Evolutionary conservation across 2,797 vertebrate species (phyloP).

Genomic region (Amblyopsis hoosieri): DNA sequence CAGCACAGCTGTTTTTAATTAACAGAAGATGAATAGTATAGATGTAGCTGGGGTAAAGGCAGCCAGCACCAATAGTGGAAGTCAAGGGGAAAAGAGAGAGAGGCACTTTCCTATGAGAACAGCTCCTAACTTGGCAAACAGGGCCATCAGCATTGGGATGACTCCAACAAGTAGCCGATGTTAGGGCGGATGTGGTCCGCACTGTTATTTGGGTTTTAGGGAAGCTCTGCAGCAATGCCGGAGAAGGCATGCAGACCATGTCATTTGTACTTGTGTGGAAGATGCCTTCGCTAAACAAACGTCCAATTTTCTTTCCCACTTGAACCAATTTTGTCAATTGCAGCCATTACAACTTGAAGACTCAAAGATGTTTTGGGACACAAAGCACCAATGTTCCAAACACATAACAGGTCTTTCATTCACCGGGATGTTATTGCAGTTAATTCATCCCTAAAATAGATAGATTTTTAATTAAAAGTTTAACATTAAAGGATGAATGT

Average conservation of each 20-base stretch:
- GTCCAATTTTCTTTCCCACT: slow-evolving; percentile 62
- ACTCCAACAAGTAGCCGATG: slow-evolving; percentile 56
- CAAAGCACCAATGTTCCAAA: slow-evolving; percentile 68
- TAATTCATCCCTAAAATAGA: slow-evolving; percentile 56
- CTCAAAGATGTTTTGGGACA: slow-evolving; percentile 60
- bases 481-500: slow-evolving; percentile 49
- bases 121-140: slow-evolving; percentile 53
- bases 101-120: slow-evolving; percentile 47
- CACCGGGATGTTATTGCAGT: slow-evolving; percentile 44
- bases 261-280: slow-evolving; percentile 45
- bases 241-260: slow-evolving; percentile 55
- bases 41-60: slow-evolving; percentile 56
- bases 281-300: slow-evolving; percentile 52
- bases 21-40: slow-evolving; percentile 62
- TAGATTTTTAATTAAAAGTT: slow-evolving; percentile 46
- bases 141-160: slow-evolving; percentile 41
- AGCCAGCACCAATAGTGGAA: slow-evolving; percentile 6
- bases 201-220: slow-evolving; percentile 57
- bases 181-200: slow-evolving; percentile 33
- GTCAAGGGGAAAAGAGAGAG: slow-evolving; percentile 46
- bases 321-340: slow-evolving; percentile 73
- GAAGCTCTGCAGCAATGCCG: slow-evolving; percentile 32
- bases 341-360: slow-evolving; percentile 49
- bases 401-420: slow-evolving; percentile 60
- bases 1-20: slow-evolving; percentile 22